These are phyloP conservation scores for Piaya cayana DNA, from an alignment of 2,113 vertebrate species.

Conservation along the genomic window DNA sequence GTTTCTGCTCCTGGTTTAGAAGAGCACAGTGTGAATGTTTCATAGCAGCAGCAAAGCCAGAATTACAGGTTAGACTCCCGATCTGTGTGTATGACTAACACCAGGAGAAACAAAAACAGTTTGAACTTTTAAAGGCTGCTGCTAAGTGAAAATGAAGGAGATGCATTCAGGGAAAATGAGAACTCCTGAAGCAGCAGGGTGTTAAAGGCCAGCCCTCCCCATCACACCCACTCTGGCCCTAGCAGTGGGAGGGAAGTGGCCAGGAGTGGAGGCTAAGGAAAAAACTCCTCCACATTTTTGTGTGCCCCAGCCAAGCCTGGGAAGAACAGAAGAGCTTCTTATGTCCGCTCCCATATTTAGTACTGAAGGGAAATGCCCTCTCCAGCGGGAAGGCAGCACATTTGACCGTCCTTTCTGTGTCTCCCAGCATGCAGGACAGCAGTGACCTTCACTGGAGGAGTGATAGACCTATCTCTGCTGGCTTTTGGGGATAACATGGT, in stretches of 20 bases:
- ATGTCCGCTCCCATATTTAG: not conserved
- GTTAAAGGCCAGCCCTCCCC: not conserved
- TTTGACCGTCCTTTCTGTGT: not conserved
- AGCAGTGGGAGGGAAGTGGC: not conserved
- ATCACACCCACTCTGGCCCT: fast-evolving
- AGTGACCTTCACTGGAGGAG: not conserved
- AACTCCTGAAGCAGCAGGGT: not conserved
- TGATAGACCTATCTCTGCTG: not conserved
- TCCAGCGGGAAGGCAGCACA: not conserved
- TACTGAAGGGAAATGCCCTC: not conserved
- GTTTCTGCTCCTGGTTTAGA: conserved; percentile 11
- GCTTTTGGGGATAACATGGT: not conserved
- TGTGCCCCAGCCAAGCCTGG: not conserved
- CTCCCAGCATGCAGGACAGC: not conserved
- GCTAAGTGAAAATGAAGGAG: not conserved
- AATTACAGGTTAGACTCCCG: conserved; percentile 48
- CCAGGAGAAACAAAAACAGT: conserved; percentile 1
- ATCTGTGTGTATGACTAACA: not conserved
- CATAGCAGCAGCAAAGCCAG: conserved; percentile 32
- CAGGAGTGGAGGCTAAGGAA: not conserved
- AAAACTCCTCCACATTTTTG: not conserved
- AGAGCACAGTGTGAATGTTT: not conserved
- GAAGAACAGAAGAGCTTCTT: not conserved
- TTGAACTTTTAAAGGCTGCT: not conserved
- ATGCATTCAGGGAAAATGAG: too few relatives aligned